Evolutionary conservation across 2,113 vertebrate genomes (phyloP), one percentile per base, ranked within the genome.

Genomic region (Anser cygnoides): DNA sequence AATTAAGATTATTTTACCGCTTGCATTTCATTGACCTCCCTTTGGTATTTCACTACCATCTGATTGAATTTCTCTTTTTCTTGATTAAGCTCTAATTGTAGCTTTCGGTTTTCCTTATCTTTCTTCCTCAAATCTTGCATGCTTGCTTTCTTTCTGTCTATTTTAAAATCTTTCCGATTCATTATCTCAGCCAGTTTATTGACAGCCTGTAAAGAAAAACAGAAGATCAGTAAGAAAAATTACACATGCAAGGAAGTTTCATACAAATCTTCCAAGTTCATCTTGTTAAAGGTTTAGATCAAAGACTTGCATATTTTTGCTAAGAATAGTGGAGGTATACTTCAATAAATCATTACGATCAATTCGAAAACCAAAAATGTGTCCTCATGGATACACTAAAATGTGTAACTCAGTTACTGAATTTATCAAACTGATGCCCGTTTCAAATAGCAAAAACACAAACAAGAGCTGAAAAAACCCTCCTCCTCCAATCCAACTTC

Each of bases 131-230:
- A 98, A 97, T 99, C 99, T 43, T 99, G 99, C 29, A 98, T 99
- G 90, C 99, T 99, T 90, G 98, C 99, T 97, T 99, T 99, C 97
- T 99, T 99, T 95, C 99, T 99, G 98, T 99, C 99, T 91, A 99
- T 98, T 98, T 99, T 99, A 98, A 99, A 99, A 97, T 99, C 99
- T 97, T 99, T 99, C 26, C 99, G 98, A 97, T 99, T 99, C 99
- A 99, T 99, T 97, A 99, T 99, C 97, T 99, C 99, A 78, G 99
- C 99, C 96, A 99, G 98, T 93, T 99, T 99, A 97, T 99, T 99
- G 82, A 99, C 99, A 89, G 99, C 99, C 99, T 99, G 91, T 97
- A 89, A 89, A 84, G 74, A 91, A 72, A 95, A 95, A 88, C 26
- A 16, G 52, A 84, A 84, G 92, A 70, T 39, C 82, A 87, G 74